Evolutionary conservation across 1,140 invertebrate species (phyloP).

Genomic region (Physella acuta): DNA sequence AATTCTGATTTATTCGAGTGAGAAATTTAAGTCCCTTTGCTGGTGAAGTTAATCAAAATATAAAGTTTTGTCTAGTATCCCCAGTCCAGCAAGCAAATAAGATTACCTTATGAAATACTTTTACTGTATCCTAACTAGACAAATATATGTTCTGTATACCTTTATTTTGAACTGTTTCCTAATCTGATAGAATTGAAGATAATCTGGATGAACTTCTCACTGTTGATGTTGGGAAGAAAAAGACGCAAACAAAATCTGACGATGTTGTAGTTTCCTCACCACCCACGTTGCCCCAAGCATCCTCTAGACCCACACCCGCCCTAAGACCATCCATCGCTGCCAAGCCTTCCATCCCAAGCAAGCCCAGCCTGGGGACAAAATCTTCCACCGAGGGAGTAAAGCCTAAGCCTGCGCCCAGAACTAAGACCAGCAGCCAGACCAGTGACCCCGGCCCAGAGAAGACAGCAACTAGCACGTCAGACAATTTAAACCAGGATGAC

Average conservation of each 20-base stretch:
- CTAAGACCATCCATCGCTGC: neutral
- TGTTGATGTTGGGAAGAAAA: constrained; percentile 8
- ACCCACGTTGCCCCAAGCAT: neutral
- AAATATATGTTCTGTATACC: too few relatives aligned
- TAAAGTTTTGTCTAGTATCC: too few relatives aligned
- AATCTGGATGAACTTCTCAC: constrained; percentile 16
- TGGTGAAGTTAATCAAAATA: too few relatives aligned
- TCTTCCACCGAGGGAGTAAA: neutral
- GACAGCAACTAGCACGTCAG: neutral
- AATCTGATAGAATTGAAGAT: constrained; percentile 22
- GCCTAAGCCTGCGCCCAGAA: neutral
- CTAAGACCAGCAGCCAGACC: neutral
- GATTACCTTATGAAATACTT: too few relatives aligned
- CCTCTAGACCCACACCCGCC: neutral
- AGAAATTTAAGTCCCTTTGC: too few relatives aligned
- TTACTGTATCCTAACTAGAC: too few relatives aligned
- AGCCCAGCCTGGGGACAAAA: neutral
- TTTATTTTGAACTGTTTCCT: too few relatives aligned
- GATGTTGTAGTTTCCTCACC: neutral
- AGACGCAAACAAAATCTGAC: neutral
- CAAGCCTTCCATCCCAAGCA: neutral
- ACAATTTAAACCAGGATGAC: constrained; percentile 17
- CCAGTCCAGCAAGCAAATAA: too few relatives aligned
- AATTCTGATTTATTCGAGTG: constrained; percentile 10
- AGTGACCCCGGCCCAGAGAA: neutral